Base-by-base conservation (phyloP, 1,140 invertebrate genomes). In the Agraylea sexmaculata region DNA sequence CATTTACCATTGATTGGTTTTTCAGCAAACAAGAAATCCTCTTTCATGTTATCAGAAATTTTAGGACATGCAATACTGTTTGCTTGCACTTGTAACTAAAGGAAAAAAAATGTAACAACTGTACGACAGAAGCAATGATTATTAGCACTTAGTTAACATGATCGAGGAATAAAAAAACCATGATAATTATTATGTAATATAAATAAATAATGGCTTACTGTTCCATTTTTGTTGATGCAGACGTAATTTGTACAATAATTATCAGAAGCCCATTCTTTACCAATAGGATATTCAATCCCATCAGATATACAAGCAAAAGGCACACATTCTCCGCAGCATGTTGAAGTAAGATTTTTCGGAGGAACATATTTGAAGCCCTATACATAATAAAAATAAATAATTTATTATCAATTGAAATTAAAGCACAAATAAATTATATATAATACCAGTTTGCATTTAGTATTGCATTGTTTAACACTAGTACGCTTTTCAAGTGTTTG, bases 271-370 rank as follows among this genome's bases (percentile, higher is more conserved):
- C 75, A 79, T 23, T 56, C 52, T 2, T 64, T 58, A 1, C 66
- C 71, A 11, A 74, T 52, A 2, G 57, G 40, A 21, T 67, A 63
- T 3, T 69, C 44, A 3, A 50, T 44, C 0, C 67, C 72, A 28
- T 70, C 61, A 8, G 72, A 55, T 0, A 78, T 64, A 50, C 80
- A 83, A n/a, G 67, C 70, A 5, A 70, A 58, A 21, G 71, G 68
- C 15, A 68, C 44, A 50, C 80, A 83, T 16, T 64, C 57, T 2
- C 80, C 80, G 43, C 80, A 83, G 47, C 80, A 83, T 40, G 64
- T 51, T 2, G 53, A 50, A 11, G 59, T 62, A n/a, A 49, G n/a
- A n/a, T n/a, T n/a, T n/a, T n/a, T n/a, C n/a, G n/a, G n/a, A n/a
- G n/a, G 42, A 32, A 46, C 42, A 32, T 73, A 72, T 35, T 61